Evolutionary conservation across 2,888 invertebrate species (phyloP).

Genomic region (Agrotis ipsilon): DNA sequence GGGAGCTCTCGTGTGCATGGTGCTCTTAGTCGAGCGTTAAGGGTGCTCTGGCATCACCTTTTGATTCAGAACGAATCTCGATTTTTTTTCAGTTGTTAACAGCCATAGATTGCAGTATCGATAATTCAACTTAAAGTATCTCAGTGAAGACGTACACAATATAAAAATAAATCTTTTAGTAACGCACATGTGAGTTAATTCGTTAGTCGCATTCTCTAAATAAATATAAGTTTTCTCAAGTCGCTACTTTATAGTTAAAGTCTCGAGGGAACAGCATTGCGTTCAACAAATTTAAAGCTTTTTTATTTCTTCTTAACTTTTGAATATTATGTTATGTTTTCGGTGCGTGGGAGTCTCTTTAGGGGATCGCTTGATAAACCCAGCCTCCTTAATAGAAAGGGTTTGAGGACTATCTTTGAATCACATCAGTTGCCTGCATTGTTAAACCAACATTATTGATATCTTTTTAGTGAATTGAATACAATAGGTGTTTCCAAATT

Average conservation of each 20-base stretch:
- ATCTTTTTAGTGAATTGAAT: constrained; percentile 40
- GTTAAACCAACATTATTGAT: constrained; percentile 50
- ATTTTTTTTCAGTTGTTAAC: not conserved
- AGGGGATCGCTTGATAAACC: constrained; percentile 51
- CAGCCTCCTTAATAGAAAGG: constrained; percentile 47
- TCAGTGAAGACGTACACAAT: not conserved
- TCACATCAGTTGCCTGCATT: constrained; percentile 36
- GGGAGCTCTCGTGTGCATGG: too few species aligned
- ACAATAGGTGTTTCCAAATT: constrained; percentile 21
- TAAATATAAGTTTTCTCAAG: constrained; percentile 24
- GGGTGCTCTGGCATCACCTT: not conserved
- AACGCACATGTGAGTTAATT: not conserved
- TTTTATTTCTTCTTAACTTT: constrained; percentile 56
- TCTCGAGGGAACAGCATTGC: constrained; percentile 50
- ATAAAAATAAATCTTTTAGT: not conserved
- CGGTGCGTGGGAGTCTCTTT: constrained; percentile 51
- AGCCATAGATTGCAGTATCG: not conserved
- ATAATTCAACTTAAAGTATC: not conserved
- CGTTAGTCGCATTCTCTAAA: constrained; percentile 4
- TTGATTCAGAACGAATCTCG: not conserved
- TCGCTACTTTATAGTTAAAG: constrained; percentile 36
- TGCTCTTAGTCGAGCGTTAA: not conserved
- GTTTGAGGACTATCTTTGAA: constrained; percentile 41
- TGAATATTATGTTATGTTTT: constrained; percentile 61
- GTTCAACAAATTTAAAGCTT: constrained; percentile 51